Conservation (phyloP, 2,797 vertebrate genomes). For the Rallus crepitans region DNA sequence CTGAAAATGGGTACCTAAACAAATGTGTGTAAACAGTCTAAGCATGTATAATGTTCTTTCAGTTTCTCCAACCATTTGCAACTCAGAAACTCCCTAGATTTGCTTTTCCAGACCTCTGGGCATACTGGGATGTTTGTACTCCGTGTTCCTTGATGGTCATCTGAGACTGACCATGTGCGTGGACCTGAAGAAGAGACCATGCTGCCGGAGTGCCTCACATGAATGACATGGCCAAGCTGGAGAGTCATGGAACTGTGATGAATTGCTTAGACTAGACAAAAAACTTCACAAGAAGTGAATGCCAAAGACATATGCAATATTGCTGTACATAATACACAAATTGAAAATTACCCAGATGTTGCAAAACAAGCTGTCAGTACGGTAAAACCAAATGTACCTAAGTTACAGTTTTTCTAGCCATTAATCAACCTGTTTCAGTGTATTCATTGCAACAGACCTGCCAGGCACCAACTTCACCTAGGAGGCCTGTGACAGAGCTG, state of each 20-base stretch:
- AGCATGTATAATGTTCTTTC: neutral
- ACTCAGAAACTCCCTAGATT: neutral
- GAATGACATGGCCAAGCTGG: neutral
- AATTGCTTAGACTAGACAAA: neutral
- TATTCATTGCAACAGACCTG: neutral
- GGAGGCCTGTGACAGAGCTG: neutral
- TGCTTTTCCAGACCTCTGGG: neutral
- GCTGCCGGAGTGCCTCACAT: neutral
- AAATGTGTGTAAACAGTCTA: neutral
- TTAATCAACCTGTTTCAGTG: neutral
- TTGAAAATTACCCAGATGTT: neutral
- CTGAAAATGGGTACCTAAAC: neutral
- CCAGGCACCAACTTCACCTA: neutral
- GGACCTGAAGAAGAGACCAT: neutral
- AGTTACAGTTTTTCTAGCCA: neutral
- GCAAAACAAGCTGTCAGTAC: neutral
- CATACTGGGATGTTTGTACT: neutral
- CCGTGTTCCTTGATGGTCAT: neutral
- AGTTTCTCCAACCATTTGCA: neutral
- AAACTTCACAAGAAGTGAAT: neutral
- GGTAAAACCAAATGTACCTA: neutral
- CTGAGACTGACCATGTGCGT: accelerated
- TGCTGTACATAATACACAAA: neutral
- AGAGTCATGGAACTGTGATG: neutral
- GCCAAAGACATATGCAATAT: neutral